phyloP scores from a whole-genome alignment of 1,140 invertebrate species.

The Brachionus asplanchnoidis region DNA sequence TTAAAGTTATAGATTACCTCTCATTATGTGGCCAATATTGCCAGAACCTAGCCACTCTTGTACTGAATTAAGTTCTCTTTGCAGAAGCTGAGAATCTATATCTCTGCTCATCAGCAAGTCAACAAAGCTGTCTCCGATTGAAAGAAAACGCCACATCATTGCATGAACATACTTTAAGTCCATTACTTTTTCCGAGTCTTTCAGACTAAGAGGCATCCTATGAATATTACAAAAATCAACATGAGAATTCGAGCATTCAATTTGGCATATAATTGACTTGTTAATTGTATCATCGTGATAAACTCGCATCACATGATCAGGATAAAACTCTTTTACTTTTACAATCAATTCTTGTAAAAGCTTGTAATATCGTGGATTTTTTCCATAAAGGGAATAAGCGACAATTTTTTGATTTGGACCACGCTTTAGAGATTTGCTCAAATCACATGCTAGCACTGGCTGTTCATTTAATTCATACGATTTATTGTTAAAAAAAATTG shows the following conservation, averaged over 20 bases:
- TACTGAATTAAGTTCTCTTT: background rate
- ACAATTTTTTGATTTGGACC: slow-evolving; percentile 32
- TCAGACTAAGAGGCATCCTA: background rate
- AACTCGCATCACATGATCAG: background rate
- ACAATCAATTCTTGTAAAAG: background rate
- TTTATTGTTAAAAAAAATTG: background rate
- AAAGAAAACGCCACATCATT: background rate
- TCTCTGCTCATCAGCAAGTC: background rate
- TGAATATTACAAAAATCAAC: slow-evolving; percentile 12
- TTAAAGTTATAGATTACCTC: background rate
- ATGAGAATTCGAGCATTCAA: background rate
- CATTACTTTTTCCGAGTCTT: background rate
- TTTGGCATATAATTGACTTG: background rate
- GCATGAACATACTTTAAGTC: background rate
- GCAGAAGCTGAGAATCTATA: background rate
- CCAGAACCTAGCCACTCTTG: background rate
- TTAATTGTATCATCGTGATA: background rate
- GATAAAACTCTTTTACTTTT: background rate
- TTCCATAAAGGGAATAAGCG: slow-evolving; percentile 13
- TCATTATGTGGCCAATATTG: background rate
- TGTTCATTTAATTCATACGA: background rate
- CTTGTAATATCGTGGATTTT: background rate
- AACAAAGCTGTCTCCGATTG: slow-evolving; percentile 2
- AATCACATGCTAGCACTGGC: background rate
- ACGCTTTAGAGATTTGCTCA: background rate